Percentiles rank a stretch among this genome's conserved stretches.
Conservation (phyloP, 2,797 vertebrate genomes). For the Cuniculus paca region DNA sequence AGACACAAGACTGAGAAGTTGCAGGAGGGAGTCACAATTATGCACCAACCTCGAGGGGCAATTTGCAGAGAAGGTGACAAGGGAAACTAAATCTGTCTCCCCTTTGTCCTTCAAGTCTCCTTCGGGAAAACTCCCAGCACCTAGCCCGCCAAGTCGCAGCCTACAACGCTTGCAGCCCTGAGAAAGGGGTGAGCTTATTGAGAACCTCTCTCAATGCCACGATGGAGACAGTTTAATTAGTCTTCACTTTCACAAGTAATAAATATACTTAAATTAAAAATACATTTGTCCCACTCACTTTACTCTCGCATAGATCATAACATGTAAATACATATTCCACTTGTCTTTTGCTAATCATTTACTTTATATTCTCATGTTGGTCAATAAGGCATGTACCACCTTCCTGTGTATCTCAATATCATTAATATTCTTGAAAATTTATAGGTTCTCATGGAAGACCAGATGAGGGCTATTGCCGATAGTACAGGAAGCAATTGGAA, state of each 20-base stretch:
- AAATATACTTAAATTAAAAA: conserved; percentile 78
- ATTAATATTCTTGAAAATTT: conserved; percentile 42
- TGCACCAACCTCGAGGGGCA: background rate
- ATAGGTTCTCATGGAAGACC: background rate
- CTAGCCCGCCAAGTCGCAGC: background rate
- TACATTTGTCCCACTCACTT: conserved; percentile 42
- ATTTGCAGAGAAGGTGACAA: background rate
- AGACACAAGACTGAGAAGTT: conserved; percentile 47
- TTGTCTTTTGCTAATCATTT: conserved; percentile 43
- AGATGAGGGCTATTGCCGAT: background rate
- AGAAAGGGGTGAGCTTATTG: background rate
- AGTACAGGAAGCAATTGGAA: background rate
- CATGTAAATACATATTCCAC: conserved; percentile 58
- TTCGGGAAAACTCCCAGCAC: conserved; percentile 26
- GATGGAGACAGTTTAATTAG: background rate
- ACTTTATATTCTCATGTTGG: background rate
- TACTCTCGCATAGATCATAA: conserved; percentile 43
- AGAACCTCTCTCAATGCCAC: background rate
- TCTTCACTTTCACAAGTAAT: conserved; percentile 67
- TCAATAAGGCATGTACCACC: conserved; percentile 23
- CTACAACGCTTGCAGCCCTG: background rate
- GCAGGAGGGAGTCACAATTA: background rate
- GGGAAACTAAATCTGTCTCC: background rate
- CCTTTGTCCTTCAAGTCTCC: conserved; percentile 14
- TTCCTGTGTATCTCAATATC: background rate